Evolutionary conservation across 1,140 invertebrate species (phyloP).

Genomic region (Fopius arisanus): DNA sequence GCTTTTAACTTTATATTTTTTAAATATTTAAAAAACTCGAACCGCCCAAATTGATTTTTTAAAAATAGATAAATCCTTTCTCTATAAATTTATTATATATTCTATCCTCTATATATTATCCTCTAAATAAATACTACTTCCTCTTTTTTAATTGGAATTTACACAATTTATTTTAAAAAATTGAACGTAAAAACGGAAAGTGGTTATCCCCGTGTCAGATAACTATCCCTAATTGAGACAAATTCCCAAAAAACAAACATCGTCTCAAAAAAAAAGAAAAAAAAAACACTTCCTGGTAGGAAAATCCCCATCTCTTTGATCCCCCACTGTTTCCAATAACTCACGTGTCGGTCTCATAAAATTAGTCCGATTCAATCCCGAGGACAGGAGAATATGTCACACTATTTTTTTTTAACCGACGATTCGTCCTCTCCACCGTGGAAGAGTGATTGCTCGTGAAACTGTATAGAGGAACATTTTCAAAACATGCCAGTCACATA

Average conservation of each 20-base stretch:
- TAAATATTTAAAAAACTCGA: too few relatives aligned
- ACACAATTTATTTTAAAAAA: too few relatives aligned
- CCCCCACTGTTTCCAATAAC: background rate
- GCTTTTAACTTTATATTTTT: too few relatives aligned
- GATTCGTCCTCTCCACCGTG: background rate
- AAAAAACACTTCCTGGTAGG: background rate
- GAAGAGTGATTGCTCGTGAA: conserved; percentile 13
- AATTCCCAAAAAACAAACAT: background rate
- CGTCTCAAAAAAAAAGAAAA: background rate
- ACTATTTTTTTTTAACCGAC: background rate
- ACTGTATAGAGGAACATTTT: conserved; percentile 22
- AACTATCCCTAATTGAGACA: background rate
- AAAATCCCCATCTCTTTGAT: background rate
- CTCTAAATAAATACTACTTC: too few relatives aligned
- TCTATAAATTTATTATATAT: too few relatives aligned
- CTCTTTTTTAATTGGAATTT: too few relatives aligned
- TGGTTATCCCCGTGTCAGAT: too few relatives aligned
- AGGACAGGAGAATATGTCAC: background rate
- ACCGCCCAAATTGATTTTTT: too few relatives aligned
- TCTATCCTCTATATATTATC: too few relatives aligned
- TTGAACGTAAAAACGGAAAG: too few relatives aligned
- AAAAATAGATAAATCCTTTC: too few relatives aligned
- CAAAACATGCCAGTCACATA: conserved; percentile 37
- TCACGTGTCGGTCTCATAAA: background rate
- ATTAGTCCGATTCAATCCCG: background rate